Conservation (phyloP, 2,113 vertebrate species). For the Callionymus lyra region DNA sequence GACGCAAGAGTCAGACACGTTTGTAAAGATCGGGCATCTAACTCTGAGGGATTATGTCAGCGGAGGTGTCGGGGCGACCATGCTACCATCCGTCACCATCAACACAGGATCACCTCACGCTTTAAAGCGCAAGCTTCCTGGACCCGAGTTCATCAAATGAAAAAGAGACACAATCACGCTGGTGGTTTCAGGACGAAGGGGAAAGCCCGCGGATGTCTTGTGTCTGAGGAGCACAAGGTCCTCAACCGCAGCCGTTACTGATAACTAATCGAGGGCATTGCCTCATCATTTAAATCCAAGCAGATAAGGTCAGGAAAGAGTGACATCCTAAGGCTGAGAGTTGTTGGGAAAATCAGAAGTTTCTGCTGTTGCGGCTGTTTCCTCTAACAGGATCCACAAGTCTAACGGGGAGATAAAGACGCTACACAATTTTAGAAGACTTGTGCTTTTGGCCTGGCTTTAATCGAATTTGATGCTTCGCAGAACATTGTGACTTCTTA, state of each 20-base stretch:
- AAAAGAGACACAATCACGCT: constrained; percentile 31
- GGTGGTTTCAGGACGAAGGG: constrained; percentile 36
- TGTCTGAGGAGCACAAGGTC: constrained; percentile 40
- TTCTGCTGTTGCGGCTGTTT: constrained; percentile 36
- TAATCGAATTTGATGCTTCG: constrained; percentile 51
- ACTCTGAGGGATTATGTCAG: constrained; percentile 33
- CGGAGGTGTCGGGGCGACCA: constrained; percentile 21
- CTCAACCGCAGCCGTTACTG: constrained; percentile 24
- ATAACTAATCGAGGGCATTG: constrained; percentile 39
- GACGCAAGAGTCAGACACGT: constrained; percentile 46
- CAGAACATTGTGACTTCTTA: constrained; percentile 65
- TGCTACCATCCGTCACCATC: constrained; percentile 6
- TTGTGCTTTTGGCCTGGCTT: constrained; percentile 38
- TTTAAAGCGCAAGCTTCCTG: constrained; percentile 1
- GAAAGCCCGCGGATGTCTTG: constrained; percentile 34
- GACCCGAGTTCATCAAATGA: constrained; percentile 29
- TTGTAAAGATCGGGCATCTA: constrained; percentile 36
- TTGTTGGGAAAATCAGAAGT: constrained; percentile 14
- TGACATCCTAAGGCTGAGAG: constrained; percentile 10
- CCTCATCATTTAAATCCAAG: constrained; percentile 38
- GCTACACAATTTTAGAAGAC: constrained; percentile 52
- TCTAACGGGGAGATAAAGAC: constrained; percentile 38
- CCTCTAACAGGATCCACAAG: constrained; percentile 45
- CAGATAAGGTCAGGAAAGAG: constrained; percentile 28
- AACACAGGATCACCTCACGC: constrained; percentile 6